Percentiles rank a stretch among this genome's conserved stretches.
These are phyloP conservation scores for Trichogramma dendrolimi DNA, from an alignment of 2,888 invertebrate species.

Conservation along the genomic window DNA sequence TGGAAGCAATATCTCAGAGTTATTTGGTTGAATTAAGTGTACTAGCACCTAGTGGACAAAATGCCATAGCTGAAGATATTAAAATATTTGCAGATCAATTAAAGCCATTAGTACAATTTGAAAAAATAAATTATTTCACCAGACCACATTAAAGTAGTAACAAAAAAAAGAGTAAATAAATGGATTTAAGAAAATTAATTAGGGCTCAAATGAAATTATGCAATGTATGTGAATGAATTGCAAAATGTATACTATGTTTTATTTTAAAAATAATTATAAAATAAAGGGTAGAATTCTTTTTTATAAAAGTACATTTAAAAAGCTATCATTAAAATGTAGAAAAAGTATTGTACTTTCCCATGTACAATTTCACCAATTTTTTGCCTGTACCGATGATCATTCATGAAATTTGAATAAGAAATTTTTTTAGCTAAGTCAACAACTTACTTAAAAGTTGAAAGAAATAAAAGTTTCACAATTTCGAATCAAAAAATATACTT, in stretches of 20 bases:
- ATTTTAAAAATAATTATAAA: neutral
- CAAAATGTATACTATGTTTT: neutral
- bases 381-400: too few relatives aligned
- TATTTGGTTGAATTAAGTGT: slow-evolving; percentile 91
- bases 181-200: too few relatives aligned
- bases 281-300: neutral
- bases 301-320: neutral
- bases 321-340: neutral
- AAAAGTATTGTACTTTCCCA: too few relatives aligned
- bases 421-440: too few relatives aligned
- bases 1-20: slow-evolving; percentile 85
- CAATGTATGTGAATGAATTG: neutral
- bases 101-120: slow-evolving; percentile 83
- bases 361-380: too few relatives aligned
- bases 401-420: too few relatives aligned
- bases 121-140: slow-evolving; percentile 83
- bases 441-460: too few relatives aligned
- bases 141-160: slow-evolving; percentile 47
- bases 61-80: slow-evolving; percentile 95
- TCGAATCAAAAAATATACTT: too few relatives aligned
- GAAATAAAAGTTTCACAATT: too few relatives aligned
- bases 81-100: slow-evolving; percentile 90
- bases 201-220: neutral
- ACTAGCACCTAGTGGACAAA: slow-evolving; percentile 85
- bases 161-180: neutral